Conservation (phyloP, 2,797 vertebrate genomes). For the Coregonus sp. region DNA sequence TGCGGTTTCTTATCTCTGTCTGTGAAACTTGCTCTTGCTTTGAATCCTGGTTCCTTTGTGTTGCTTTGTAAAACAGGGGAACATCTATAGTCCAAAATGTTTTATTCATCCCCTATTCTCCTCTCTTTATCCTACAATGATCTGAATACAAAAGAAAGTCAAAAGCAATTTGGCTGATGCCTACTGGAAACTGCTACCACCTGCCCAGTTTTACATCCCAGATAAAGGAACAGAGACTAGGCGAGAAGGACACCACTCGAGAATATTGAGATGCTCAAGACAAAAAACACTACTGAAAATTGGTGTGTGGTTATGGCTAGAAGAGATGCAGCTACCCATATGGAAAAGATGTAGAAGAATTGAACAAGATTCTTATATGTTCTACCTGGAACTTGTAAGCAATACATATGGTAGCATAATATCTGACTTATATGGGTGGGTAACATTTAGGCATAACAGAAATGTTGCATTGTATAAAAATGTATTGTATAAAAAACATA, state of each 20-base stretch:
- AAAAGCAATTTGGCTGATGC: not conserved
- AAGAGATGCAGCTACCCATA: not conserved
- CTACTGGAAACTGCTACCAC: not conserved
- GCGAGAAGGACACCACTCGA: too few relatives aligned
- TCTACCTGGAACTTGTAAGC: too few relatives aligned
- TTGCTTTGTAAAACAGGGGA: conserved; percentile 4
- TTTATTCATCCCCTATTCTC: too few relatives aligned
- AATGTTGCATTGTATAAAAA: too few relatives aligned
- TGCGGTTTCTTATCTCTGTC: conserved; percentile 3
- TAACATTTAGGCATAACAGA: too few relatives aligned
- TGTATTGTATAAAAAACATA: too few relatives aligned
- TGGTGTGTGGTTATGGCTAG: not conserved
- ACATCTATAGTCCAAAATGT: not conserved
- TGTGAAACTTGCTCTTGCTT: not conserved
- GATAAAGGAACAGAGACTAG: too few relatives aligned
- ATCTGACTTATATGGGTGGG: too few relatives aligned
- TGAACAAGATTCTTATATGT: too few relatives aligned
- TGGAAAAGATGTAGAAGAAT: too few relatives aligned
- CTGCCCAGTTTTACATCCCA: too few relatives aligned
- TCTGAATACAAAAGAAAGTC: not conserved
- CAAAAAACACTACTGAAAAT: not conserved
- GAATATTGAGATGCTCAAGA: not conserved
- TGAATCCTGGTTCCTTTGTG: not conserved
- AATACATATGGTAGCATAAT: too few relatives aligned
- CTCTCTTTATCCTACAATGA: not conserved